Evolutionary conservation across 1,140 invertebrate genomes (phyloP), one percentile per base, ranked within the genome.

Genomic region (Meteorus sp.): DNA sequence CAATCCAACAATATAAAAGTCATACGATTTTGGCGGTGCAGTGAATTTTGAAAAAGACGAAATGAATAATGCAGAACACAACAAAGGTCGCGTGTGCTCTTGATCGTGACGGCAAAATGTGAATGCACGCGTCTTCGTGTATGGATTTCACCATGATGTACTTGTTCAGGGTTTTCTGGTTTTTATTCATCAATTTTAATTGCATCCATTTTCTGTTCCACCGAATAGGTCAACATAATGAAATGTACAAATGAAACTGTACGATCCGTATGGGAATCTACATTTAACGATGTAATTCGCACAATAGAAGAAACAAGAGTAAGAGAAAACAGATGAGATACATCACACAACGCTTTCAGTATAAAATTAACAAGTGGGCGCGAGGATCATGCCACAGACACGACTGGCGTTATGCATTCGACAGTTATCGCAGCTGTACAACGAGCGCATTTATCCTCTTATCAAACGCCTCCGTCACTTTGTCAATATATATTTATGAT

Each of bases 51-150:
- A 15, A 43, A 43, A 19, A 15, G 39, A 43, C 9, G 9, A 13
- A 31, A 54, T 54, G 51, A 54, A 54, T 54, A 54, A 54, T 54
- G 51, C 19, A 54, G 43, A 27, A 15, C 51, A 27, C 51, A 27
- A n/a, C 22, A 20, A 54, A 54, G 51, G 51, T 54, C 51, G 37
- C 37, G 51, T 54, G 51, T 25, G 17, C 19, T 25, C 13, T 22
- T 43, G 37, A 54, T 54, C 37, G 27, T 41, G 51, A 54, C 43
- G 43, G 41, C 50, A 35, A 37, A n/a, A n/a, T n/a, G n/a, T n/a
- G n/a, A n/a, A n/a, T n/a, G n/a, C n/a, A n/a, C n/a, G n/a, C 27
- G 8, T 6, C 35, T 35, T 22, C 39, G 35, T 23, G 51, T n/a
- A n/a, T 54, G 51, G 43, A 8, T 54, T 54, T 11, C 5, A 9